phyloP scores from a whole-genome alignment of 2,888 invertebrate genomes.

The Diarsia dahlii region DNA sequence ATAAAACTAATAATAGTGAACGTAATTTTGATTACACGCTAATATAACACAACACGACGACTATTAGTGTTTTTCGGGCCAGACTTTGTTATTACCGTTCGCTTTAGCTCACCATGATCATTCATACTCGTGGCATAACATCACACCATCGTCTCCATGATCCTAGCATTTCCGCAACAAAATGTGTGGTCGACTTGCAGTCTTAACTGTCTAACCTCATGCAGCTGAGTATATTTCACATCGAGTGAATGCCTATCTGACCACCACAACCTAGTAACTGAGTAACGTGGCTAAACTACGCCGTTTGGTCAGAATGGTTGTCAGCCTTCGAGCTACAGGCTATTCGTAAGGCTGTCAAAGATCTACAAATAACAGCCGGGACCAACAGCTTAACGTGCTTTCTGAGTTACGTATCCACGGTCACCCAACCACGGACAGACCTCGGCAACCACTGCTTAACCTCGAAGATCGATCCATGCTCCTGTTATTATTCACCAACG shows the following conservation, averaged over 20 bases:
- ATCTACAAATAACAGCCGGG: neutral
- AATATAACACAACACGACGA: neutral
- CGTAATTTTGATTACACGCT: neutral
- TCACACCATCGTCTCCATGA: no score
- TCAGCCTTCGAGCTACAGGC: neutral
- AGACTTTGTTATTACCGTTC: neutral
- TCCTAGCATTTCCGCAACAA: neutral
- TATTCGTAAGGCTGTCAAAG: neutral
- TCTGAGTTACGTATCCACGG: neutral
- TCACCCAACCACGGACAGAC: neutral
- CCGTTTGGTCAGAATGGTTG: neutral
- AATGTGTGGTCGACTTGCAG: no score
- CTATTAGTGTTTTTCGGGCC: neutral
- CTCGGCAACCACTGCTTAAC: neutral
- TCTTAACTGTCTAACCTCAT: neutral
- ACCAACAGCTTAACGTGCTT: neutral
- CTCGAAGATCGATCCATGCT: neutral
- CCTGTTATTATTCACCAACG: neutral
- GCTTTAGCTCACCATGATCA: neutral
- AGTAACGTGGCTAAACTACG: neutral
- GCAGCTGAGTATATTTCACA: neutral
- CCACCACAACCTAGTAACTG: neutral
- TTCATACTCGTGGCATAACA: no score
- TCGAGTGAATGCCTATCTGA: neutral
- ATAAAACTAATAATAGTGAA: neutral